Evolutionary conservation across 2,113 vertebrate species (phyloP).

Genomic region (human (Homo sapiens)): GRCh38 chr2:232627501-232628000

Average conservation of each 20-base stretch:
- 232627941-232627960: background rate
- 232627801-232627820: background rate
- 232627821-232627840: background rate
- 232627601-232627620: background rate
- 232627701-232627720: too few species aligned
- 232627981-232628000: background rate
- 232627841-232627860: background rate
- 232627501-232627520: background rate
- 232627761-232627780: background rate
- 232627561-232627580: background rate
- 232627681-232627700: background rate
- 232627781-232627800: background rate
- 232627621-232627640: background rate
- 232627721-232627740: background rate
- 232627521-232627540: background rate
- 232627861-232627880: too few species aligned
- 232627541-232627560: background rate
- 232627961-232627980: background rate
- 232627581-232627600: background rate
- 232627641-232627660: background rate
- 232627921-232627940: background rate
- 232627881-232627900: background rate
- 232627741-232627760: background rate
- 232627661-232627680: background rate
- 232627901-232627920: background rate